Conservation (phyloP, 1,140 invertebrate genomes). For the Meloidogyne floridensis region DNA sequence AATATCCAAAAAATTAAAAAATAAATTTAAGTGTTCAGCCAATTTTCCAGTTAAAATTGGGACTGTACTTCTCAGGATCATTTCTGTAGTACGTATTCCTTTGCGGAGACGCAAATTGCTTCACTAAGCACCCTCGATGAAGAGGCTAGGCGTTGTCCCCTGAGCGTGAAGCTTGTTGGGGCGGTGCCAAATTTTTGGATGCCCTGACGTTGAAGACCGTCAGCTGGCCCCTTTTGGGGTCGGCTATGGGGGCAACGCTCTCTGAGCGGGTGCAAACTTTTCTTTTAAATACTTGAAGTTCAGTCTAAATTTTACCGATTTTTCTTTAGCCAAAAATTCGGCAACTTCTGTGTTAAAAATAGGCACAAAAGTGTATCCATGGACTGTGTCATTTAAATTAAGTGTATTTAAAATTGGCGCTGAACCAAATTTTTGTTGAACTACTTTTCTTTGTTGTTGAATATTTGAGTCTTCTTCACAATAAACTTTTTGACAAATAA, state of each 20-base stretch:
- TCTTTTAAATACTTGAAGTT: no score
- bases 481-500: slow-evolving; percentile 24
- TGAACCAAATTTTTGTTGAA: slow-evolving; percentile 19
- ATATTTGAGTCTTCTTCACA: slow-evolving; percentile 8
- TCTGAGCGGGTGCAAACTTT: background rate
- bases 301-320: slow-evolving; percentile 8
- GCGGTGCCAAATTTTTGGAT: background rate
- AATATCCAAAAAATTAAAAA: background rate
- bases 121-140: slow-evolving; percentile 30
- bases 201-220: slow-evolving; percentile 1
- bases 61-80: slow-evolving; percentile 37
- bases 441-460: background rate
- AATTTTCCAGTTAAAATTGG: background rate
- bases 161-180: slow-evolving; percentile 24
- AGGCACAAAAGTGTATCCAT: slow-evolving; percentile 17
- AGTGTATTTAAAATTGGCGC: background rate
- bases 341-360: slow-evolving; percentile 25
- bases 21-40: background rate
- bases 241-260: slow-evolving; percentile 7
- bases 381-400: background rate
- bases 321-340: background rate
- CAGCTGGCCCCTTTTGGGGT: background rate
- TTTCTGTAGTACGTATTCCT: slow-evolving; percentile 31
- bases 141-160: slow-evolving; percentile 25
- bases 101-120: slow-evolving; percentile 20